Conservation (phyloP, 2,113 vertebrate species). For the Paracanthobrama guichenoti region DNA sequence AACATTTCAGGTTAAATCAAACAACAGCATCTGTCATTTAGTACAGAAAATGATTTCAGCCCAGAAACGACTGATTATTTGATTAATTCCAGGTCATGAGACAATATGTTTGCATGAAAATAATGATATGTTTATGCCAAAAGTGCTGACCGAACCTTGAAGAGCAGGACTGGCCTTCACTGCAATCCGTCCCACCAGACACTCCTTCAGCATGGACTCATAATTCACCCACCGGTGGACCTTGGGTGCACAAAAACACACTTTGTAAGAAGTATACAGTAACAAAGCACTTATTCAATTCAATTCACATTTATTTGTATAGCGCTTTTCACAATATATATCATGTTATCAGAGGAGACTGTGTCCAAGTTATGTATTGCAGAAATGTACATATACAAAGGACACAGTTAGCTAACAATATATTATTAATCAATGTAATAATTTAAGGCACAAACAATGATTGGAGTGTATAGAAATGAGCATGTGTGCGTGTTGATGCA, state of each 20-base stretch:
- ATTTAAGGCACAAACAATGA: no score
- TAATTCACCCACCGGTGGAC: slow-evolving; percentile 99
- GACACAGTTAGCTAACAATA: no score
- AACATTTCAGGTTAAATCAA: not conserved
- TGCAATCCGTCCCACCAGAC: slow-evolving; percentile 91
- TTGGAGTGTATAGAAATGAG: no score
- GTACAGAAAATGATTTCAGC: not conserved
- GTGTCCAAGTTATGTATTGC: no score
- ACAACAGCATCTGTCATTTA: not conserved
- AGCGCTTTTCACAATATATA: no score
- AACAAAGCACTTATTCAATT: not conserved
- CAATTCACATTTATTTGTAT: no score
- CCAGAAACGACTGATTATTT: not conserved
- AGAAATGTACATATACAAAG: no score
- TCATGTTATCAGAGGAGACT: no score
- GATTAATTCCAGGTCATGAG: not conserved
- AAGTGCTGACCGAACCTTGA: slow-evolving; percentile 79
- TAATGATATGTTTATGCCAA: not conserved
- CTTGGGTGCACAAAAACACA: slow-evolving; percentile 63
- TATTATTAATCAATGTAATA: no score
- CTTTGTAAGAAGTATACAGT: not conserved
- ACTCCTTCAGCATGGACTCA: slow-evolving; percentile 97
- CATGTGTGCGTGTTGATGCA: no score
- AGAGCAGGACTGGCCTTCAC: slow-evolving; percentile 68
- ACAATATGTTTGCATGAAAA: not conserved